Conservation (phyloP, 2,888 invertebrate species). For the Xanthia togata region DNA sequence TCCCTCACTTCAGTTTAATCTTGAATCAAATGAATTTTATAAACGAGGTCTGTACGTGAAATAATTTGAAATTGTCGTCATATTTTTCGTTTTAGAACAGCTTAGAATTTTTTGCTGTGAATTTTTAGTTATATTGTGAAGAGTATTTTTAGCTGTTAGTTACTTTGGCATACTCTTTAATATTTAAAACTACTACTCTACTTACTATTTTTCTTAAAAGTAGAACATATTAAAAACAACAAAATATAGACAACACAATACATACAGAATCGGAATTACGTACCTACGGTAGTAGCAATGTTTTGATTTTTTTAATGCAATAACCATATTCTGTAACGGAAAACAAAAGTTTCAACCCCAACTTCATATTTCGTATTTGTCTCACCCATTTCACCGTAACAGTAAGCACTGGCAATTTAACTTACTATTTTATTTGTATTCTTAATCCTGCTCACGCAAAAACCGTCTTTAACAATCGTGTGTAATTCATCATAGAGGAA, state of each 20-base stretch:
- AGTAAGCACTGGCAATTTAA: constrained; percentile 66
- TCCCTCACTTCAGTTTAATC: constrained; percentile 64
- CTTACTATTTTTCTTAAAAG: background rate
- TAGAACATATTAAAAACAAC: background rate
- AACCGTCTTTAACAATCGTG: constrained; percentile 70
- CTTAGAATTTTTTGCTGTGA: constrained; percentile 15
- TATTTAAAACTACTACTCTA: background rate
- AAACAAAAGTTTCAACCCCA: constrained; percentile 38
- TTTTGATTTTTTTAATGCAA: background rate
- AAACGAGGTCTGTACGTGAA: constrained; percentile 65
- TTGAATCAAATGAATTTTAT: constrained; percentile 69
- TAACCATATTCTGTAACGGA: background rate
- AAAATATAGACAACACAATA: background rate
- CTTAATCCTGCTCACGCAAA: constrained; percentile 68
- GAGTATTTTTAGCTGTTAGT: background rate
- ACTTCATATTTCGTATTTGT: constrained; percentile 66
- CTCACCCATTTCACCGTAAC: constrained; percentile 62
- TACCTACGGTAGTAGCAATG: background rate
- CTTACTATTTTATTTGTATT: constrained; percentile 66
- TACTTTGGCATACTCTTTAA: background rate
- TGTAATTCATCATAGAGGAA: constrained; percentile 68
- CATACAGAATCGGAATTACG: background rate
- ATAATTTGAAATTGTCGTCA: constrained; percentile 61
- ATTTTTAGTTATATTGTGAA: background rate
- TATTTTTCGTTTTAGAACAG: constrained; percentile 38